Percentiles rank a stretch among this genome's conserved stretches.
phyloP scores from a whole-genome alignment of 2,797 vertebrate species.

The Sorex maritimensis region DNA sequence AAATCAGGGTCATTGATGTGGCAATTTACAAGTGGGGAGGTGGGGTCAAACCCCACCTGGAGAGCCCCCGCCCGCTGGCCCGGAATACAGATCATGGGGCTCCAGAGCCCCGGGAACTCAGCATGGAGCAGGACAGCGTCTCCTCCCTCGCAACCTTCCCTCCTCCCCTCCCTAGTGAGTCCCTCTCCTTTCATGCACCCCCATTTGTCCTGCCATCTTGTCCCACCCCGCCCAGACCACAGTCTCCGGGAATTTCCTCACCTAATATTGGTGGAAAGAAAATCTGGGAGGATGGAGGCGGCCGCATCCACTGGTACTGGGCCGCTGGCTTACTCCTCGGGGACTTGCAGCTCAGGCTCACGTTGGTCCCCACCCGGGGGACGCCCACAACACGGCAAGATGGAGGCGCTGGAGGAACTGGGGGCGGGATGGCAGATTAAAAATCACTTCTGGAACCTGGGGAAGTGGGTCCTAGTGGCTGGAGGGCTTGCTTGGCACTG shows the following conservation, averaged over 20 bases:
- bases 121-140: background rate
- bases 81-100: background rate
- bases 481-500: too few species aligned
- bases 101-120: background rate
- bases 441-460: background rate
- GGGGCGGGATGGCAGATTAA: constrained; percentile 47
- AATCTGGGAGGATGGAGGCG: constrained; percentile 14
- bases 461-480: too few species aligned
- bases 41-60: too few species aligned
- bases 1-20: background rate
- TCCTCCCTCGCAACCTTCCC: too few species aligned
- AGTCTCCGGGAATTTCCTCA: constrained; percentile 19
- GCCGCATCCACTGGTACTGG: constrained; percentile 92
- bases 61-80: background rate
- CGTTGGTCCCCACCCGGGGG: constrained; percentile 91
- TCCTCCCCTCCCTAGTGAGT: background rate
- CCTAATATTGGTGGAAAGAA: constrained; percentile 85
- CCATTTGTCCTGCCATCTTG: background rate
- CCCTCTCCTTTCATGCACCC: background rate
- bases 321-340: constrained; percentile 93
- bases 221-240: background rate
- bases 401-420: constrained; percentile 93
- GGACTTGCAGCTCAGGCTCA: constrained; percentile 94
- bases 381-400: constrained; percentile 91
- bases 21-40: background rate